phyloP scores from a whole-genome alignment of 2,797 vertebrate species.

The Vespertilio murinus region DNA sequence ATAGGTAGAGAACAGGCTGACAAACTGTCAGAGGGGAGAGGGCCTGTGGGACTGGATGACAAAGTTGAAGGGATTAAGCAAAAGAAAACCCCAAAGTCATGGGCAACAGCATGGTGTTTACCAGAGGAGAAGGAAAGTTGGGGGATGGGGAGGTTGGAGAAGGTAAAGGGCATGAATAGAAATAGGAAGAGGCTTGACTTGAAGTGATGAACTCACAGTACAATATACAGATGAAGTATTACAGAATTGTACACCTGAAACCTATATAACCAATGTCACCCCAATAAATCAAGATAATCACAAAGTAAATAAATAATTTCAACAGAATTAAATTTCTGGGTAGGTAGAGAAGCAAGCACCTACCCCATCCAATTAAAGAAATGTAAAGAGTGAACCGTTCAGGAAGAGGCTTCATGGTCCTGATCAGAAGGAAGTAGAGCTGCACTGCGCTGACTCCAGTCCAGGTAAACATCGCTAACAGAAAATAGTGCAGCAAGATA shows the following conservation, averaged over 20 bases:
- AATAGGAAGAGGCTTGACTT: not conserved
- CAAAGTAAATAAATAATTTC: not conserved
- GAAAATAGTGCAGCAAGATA: constrained; percentile 85
- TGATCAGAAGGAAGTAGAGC: constrained; percentile 80
- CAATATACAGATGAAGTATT: not conserved
- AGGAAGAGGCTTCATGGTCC: constrained; percentile 67
- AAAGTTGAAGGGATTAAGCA: not conserved
- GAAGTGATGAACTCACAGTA: not conserved
- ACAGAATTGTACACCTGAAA: not conserved
- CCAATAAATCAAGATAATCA: not conserved
- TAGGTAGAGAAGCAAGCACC: constrained; percentile 41
- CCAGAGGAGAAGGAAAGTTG: not conserved
- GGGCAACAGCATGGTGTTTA: not conserved
- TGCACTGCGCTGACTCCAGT: constrained; percentile 80
- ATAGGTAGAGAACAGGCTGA: not conserved
- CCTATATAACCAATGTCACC: not conserved
- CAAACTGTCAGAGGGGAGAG: not conserved
- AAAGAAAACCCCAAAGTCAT: not conserved
- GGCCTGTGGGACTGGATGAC: not conserved
- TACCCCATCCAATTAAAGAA: constrained; percentile 84
- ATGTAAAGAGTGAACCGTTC: constrained; percentile 58
- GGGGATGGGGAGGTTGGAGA: not conserved
- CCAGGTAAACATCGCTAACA: constrained; percentile 85
- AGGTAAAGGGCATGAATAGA: not conserved
- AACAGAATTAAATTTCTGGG: not conserved